Evolutionary conservation across 1,140 invertebrate species (phyloP), one percentile per base, ranked within the genome.

Genomic region (Drosophila rufa): DNA sequence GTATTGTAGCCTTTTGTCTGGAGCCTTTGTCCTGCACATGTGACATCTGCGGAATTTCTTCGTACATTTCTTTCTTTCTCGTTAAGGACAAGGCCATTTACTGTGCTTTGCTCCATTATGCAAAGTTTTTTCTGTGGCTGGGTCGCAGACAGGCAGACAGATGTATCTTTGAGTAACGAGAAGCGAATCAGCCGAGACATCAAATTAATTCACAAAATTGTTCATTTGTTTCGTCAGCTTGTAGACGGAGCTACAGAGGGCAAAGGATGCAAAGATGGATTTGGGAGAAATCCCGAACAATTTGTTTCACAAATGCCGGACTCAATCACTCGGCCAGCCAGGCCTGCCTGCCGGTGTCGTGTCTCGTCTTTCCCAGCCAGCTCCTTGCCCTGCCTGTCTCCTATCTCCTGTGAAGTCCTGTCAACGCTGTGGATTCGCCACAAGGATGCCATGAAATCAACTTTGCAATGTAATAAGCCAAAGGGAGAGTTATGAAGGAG

Each of bases 241-340:
- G n/a, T 36, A 25, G 36, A 19, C 15, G 27, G 11, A 22, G 33
- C 19, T 25, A 47, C 59, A 14, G 14, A 17, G 48, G 55, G 12
- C 62, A 66, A 66, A 51, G 42, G 51, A 62, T 47, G 15, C 58
- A 66, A 47, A 42, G 48, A 62, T 47, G 67, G 65, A 75, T 68
- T 76, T 79, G 53, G 46, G 19, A 36, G 43, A 61, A 83, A 82
- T 69, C 64, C 19, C 8, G 51, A 66, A 50, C 84, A 83, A 83
- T 86, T 87, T 83, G 76, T 79, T 68, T 61, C 57, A 59, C 80
- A 86, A 87, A 69, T 82, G 75, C 48, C 79, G 58, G 68, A 71
- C 74, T 87, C 76, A 89, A 82, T 87, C 83, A 83, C 60, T 77
- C 56, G 68, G 46, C 9, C 22, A 43, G 57, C n/a, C 42, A 1